Conservation (phyloP, 2,888 invertebrate genomes). For the Meta bourneti region DNA sequence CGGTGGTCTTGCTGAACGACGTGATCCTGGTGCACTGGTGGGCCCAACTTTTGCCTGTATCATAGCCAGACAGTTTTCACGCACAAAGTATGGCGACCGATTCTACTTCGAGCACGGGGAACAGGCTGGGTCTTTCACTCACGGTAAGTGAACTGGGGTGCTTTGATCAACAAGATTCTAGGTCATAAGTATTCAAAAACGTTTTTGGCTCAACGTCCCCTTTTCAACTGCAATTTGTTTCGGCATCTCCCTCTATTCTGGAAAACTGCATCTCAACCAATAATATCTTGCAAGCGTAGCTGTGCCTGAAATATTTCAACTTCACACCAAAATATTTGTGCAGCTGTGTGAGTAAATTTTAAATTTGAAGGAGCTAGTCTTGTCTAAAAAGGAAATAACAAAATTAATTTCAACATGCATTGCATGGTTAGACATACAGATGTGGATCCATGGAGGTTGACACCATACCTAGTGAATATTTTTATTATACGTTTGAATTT, state of each 20-base stretch:
- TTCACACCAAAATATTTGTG: neutral
- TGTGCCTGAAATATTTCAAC: neutral
- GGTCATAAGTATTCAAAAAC: neutral
- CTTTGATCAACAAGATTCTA: neutral
- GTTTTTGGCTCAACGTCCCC: no score
- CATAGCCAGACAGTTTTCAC: constrained; percentile 90
- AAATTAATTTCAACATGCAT: no score
- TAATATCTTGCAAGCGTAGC: neutral
- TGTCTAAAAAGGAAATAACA: no score
- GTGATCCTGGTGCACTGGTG: constrained; percentile 87
- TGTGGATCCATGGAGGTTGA: no score
- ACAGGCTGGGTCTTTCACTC: constrained; percentile 77
- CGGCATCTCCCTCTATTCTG: neutral
- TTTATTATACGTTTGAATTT: no score
- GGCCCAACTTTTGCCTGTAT: constrained; percentile 93
- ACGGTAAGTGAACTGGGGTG: constrained; percentile 44
- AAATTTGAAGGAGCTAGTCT: no score
- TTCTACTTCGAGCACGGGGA: constrained; percentile 91
- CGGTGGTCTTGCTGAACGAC: constrained; percentile 91
- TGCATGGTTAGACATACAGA: no score
- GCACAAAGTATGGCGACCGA: constrained; percentile 90
- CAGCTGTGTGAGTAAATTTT: no score
- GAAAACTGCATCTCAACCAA: neutral
- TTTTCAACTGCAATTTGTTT: no score
- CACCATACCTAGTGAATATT: no score